Evolutionary conservation across 2,797 vertebrate species (phyloP).

Genomic region (Gymnodraco acuticeps): DNA sequence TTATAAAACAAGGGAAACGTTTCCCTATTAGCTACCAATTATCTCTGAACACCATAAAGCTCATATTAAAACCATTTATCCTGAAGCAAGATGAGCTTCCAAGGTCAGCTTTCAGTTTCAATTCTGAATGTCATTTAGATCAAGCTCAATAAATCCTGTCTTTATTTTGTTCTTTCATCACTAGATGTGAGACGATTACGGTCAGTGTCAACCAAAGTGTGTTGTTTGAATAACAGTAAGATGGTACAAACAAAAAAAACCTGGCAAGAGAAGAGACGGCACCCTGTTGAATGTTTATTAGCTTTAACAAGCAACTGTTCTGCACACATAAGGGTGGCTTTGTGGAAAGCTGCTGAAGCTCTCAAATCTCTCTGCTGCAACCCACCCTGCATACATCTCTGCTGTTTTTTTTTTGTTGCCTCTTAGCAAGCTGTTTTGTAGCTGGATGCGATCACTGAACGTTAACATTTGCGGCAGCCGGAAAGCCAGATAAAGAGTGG

Average conservation of each 20-base stretch:
- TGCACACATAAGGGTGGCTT: slow-evolving; percentile 60
- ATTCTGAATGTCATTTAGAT: slow-evolving; percentile 66
- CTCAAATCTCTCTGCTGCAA: slow-evolving; percentile 56
- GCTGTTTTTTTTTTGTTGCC: slow-evolving; percentile 7
- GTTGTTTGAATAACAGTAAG: slow-evolving; percentile 39
- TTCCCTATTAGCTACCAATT: slow-evolving; percentile 65
- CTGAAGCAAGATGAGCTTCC: slow-evolving; percentile 62
- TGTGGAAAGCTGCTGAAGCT: slow-evolving; percentile 63
- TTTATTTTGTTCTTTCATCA: slow-evolving; percentile 69
- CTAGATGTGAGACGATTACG: slow-evolving; percentile 70
- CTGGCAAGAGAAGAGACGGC: slow-evolving; percentile 54
- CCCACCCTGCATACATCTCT: slow-evolving; percentile 49
- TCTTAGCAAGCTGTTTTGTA: slow-evolving; percentile 55
- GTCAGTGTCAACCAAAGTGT: slow-evolving; percentile 56
- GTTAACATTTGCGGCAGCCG: slow-evolving; percentile 47
- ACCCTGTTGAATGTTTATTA: slow-evolving; percentile 72
- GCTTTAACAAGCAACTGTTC: slow-evolving; percentile 57
- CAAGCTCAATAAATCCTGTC: slow-evolving; percentile 60
- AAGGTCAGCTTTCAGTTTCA: slow-evolving; percentile 77
- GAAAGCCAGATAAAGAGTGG: slow-evolving; percentile 64
- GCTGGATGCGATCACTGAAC: slow-evolving; percentile 64
- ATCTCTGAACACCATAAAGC: slow-evolving; percentile 67
- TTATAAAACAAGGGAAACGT: slow-evolving; percentile 55
- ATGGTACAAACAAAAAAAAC: slow-evolving; percentile 2
- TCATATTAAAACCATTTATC: slow-evolving; percentile 69